Base-by-base conservation (phyloP, 1,140 invertebrate species). In the Lucilia cuprina region DNA sequence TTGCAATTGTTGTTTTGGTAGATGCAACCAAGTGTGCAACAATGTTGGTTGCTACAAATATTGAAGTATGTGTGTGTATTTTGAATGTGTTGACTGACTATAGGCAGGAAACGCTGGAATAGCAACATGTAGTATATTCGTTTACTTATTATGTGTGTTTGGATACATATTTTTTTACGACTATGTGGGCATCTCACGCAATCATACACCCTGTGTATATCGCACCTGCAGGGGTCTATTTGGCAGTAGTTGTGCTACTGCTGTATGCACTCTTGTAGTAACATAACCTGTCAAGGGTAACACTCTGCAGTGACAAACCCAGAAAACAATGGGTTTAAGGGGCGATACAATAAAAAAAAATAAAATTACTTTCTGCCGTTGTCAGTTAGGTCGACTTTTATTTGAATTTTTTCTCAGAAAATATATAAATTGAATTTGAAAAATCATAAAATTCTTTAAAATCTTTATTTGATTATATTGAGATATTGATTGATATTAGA, bases 181-280 rank as follows among this genome's bases (percentile, higher is more conserved):
- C 65, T 21, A 70, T 70, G 65, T 70, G 65, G 65, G 65, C 65
- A 70, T 19, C 65, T 70, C 65, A 70, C 65, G 65, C 65, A 70
- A 70, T n/a, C 17, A 70, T 70, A 70, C 65, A 70, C 65, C 65
- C 65, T 21, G 65, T 70, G 65, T 70, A 21, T 70, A 19, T 70
- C 65, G 65, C 65, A 70, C 65, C 65, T 70, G 65, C 65, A 70
- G 65, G 65, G 65, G 65, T 70, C 65, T 70, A 70, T 70, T 70
- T 70, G 65, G 65, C 65, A 70, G 60, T 30, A 41, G 7, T 21
- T 21, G 65, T 70, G 65, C 21, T 70, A 70, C 65, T 70, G 21
- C 65, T 19, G 65, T 25, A 70, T 70, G 17, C 13, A 17, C 4
- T 12, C 50, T 41, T 2, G 65, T 25, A 70, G 65, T 70, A 70